A percentile compares a stretch with the other conserved stretches of the same genome.
phyloP scores from a whole-genome alignment of 2,113 vertebrate species.

The Uropsilus gracilis region DNA sequence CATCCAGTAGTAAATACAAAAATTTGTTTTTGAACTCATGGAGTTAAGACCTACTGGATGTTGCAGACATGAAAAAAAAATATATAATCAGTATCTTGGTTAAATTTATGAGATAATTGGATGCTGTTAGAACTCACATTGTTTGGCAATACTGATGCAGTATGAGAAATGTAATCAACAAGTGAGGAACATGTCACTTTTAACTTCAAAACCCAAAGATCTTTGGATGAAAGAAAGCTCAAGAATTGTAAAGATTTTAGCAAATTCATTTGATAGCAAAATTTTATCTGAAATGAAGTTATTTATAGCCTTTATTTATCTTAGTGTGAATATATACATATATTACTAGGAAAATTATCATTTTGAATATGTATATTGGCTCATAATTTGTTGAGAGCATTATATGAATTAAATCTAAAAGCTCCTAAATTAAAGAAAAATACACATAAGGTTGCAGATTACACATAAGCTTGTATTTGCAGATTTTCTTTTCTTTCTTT shows the following conservation, averaged over 20 bases:
- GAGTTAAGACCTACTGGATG: background rate
- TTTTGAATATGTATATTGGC: constrained; percentile 50
- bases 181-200: background rate
- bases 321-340: constrained; percentile 59
- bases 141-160: background rate
- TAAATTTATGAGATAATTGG: background rate
- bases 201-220: background rate
- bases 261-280: constrained; percentile 15
- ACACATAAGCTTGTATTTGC: constrained; percentile 3
- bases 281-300: background rate
- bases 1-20: background rate
- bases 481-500: too few species aligned
- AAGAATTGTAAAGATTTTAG: constrained; percentile 12
- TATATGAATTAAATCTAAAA: constrained; percentile 40
- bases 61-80: background rate
- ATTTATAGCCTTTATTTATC: constrained; percentile 12
- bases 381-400: background rate
- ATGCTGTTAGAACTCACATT: background rate
- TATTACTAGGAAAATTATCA: background rate
- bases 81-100: background rate
- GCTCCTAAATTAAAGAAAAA: background rate
- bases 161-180: background rate
- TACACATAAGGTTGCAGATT: constrained; percentile 7
- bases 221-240: background rate
- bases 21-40: background rate